Base-by-base conservation (phyloP, 2,113 vertebrate species). In the Zosterops borbonicus region DNA sequence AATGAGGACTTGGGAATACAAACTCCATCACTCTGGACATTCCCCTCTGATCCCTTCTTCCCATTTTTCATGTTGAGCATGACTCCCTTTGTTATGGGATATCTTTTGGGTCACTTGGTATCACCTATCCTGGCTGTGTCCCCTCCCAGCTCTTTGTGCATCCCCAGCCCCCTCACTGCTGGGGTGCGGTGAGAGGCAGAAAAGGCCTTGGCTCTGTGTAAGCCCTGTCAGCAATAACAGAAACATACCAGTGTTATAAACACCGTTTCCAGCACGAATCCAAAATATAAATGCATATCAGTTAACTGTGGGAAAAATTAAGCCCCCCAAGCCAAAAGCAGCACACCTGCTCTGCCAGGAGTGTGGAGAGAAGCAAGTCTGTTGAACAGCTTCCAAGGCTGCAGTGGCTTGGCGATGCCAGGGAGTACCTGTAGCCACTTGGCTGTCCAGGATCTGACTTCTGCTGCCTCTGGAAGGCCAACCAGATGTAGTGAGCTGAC, bases 151-250 rank as follows among this genome's bases (percentile, higher is more conserved):
- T 42, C 25, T 46, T 17, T n/a, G 52, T 67, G 39, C 46, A 13
- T 1, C 19, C 22, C 3, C 39, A 59, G 46, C 16, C 52, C 33
- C 46, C 33, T 60, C 2, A 0, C 13, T 60, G 44, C 46, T 53
- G 39, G 11, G 47, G 4, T 39, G 39, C 22, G 14, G 10, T 22
- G 62, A 25, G 46, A 82, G 41, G 41, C 14, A 47, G n/a, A 41
- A 75, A 55, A 70, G 10, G 13, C 47, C 24, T 35, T 47, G 11
- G 24, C 39, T 53, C 47, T 47, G 15, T 39, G 46, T 29, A 12
- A 78, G 23, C 19, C 28, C 33, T 70, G 62, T 62, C 47, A 68
- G 41, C 62, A 35, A 4, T 22, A 62, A 41, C 29, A 39, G 31
- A 69, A 89, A 65, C 27, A 65, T 25, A 5, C 25, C 39, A 47